These are phyloP conservation scores for Zaprionus capensis DNA, from an alignment of 1,140 invertebrate species.

Conservation along the genomic window DNA sequence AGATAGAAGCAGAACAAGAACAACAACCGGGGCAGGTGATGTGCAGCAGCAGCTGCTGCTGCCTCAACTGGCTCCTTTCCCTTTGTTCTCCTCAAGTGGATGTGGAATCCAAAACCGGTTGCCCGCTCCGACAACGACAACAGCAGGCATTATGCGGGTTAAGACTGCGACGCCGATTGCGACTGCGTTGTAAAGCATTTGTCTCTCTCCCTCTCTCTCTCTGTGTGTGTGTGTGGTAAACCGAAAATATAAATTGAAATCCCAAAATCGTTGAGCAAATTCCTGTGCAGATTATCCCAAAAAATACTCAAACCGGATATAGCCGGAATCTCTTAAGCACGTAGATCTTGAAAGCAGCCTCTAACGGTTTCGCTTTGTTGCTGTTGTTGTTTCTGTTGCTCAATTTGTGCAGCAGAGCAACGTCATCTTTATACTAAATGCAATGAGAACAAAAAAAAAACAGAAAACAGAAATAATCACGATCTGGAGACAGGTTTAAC, in stretches of 20 bases:
- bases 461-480: conserved; percentile 13
- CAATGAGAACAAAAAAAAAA: conserved; percentile 6
- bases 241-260: conserved; percentile 15
- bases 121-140: not conserved
- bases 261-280: conserved; percentile 5
- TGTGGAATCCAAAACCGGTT: conserved; percentile 34
- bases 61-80: conserved; percentile 27
- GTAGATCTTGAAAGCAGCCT: conserved; percentile 3
- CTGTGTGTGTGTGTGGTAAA: conserved; percentile 2
- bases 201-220: not conserved
- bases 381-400: not conserved
- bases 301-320: conserved; percentile 3
- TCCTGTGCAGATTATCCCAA: conserved; percentile 10
- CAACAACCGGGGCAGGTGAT: conserved; percentile 47
- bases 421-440: conserved; percentile 21
- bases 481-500: conserved; percentile 32
- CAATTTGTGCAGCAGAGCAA: conserved; percentile 5
- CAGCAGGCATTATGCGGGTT: conserved; percentile 29
- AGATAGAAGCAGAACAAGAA: not conserved
- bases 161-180: conserved; percentile 4
- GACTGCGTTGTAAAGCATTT: conserved; percentile 11
- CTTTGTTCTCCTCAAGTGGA: conserved; percentile 13
- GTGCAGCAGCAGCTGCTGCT: conserved; percentile 30
- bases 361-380: conserved; percentile 6
- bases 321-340: not conserved